Conservation (phyloP, 35 echinoderm and acorn worm species). For the Apostichopus japonicus region DNA sequence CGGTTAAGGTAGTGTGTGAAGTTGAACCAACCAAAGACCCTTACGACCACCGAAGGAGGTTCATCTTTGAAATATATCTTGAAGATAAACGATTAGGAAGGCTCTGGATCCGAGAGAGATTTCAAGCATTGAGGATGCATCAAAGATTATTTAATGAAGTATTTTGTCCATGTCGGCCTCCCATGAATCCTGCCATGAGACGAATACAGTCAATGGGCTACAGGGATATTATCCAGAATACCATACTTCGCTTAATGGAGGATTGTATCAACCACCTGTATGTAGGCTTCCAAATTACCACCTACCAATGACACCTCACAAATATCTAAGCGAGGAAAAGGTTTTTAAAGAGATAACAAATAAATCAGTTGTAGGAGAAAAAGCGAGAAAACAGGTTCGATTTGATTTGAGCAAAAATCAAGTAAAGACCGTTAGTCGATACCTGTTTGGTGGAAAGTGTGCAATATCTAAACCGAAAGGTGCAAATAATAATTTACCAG, state of each 20-base stretch:
- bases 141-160: not conserved
- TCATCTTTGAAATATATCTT: not conserved
- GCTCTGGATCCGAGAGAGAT: not conserved
- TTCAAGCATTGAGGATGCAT: not conserved
- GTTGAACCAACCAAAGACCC: not conserved
- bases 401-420: constrained; percentile 13
- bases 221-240: no score
- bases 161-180: not conserved
- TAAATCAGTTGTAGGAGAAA: not conserved
- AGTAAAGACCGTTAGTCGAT: not conserved
- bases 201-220: no score
- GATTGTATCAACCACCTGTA: no score
- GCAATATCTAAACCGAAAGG: no score
- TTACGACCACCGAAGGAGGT: not conserved
- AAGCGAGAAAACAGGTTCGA: not conserved
- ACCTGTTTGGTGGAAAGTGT: not conserved
- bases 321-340: no score
- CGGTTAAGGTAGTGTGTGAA: constrained; percentile 31
- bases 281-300: no score
- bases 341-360: no score
- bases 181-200: not conserved
- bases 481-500: no score
- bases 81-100: not conserved
- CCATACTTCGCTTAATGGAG: no score
- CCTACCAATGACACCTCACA: no score